phyloP scores from a whole-genome alignment of 2,888 invertebrate species.

The Meteorus colon region DNA sequence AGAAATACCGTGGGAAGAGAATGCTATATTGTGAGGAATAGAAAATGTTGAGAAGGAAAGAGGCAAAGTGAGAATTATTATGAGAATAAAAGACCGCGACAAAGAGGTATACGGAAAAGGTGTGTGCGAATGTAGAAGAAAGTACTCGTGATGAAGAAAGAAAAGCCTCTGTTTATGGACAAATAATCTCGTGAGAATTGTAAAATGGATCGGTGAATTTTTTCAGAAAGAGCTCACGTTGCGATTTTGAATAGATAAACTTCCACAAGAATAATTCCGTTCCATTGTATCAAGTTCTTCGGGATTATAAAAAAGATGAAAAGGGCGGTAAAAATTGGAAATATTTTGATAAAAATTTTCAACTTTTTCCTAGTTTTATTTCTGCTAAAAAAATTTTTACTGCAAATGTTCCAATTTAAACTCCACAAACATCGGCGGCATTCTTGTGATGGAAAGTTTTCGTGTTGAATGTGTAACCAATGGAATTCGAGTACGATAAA shows the following conservation, averaged over 20 bases:
- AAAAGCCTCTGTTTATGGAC: constrained; percentile 25
- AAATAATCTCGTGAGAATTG: constrained; percentile 43
- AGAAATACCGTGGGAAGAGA: constrained; percentile 45
- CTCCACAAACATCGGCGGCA: not conserved
- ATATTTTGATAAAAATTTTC: not conserved
- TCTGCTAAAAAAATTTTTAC: no score
- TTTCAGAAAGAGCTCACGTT: not conserved
- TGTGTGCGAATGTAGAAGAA: constrained; percentile 8
- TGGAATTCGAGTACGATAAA: not conserved
- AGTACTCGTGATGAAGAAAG: constrained; percentile 10
- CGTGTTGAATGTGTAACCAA: not conserved
- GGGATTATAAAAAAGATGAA: not conserved
- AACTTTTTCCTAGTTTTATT: no score
- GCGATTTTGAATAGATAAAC: not conserved
- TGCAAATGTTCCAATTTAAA: not conserved
- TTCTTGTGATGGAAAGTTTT: not conserved
- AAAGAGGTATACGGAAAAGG: constrained; percentile 21
- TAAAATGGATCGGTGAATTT: constrained; percentile 28
- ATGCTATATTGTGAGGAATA: constrained; percentile 37
- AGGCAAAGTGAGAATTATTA: constrained; percentile 5
- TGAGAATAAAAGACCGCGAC: constrained; percentile 34
- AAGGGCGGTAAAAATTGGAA: not conserved
- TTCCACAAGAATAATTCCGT: not conserved
- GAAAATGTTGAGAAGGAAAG: constrained; percentile 28
- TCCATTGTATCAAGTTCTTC: not conserved